Base-by-base conservation (phyloP, 2,888 invertebrate genomes). In the Amphipoea lucens region DNA sequence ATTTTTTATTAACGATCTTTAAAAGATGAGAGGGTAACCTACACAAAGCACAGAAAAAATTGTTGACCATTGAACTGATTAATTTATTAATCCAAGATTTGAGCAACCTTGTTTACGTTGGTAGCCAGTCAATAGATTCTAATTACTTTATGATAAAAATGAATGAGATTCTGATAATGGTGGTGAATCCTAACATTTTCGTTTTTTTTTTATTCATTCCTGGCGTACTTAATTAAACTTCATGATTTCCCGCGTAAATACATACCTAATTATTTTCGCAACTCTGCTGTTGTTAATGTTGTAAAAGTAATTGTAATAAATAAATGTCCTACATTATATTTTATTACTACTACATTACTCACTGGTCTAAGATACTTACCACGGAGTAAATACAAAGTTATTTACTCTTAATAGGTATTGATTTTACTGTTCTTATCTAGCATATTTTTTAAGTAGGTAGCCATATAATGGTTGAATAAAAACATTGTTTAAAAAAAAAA, bases 161-260 rank as follows among this genome's bases (percentile, higher is more conserved):
- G 20, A 29, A 54, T n/a, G 29, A 69, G n/a, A n/a, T 45, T 70
- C 17, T 68, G 5, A 0, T 54, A 42, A 20, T 29, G 36, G 6
- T 76, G 36, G 0, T 17, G 11, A 20, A 14, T 36, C 17, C 45
- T 17, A 74, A 20, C 0, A 60, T 45, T 51, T 42, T 63, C n/a
- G 5, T 12, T 60, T 23, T n/a, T n/a, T 20, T 12, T 9, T 17
- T 29, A 40, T 29, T 42, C 1, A 7, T 67, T 60, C 12, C 29
- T 40, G 40, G 11, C 12, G 17, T 60, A 23, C 17, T 0, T 29
- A 17, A 5, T 17, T 42, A 42, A 36, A 36, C 20, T 23, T 17
- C 12, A 48, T 54, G 1, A 20, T 54, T 79, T 79, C 70, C 70
- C 78, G 63, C 70, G n/a, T 69, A 23, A 20, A 57, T 57, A 14